These are phyloP conservation scores for Hemibagrus guttatus DNA, from an alignment of 2,797 vertebrate genomes.

Conservation along the genomic window DNA sequence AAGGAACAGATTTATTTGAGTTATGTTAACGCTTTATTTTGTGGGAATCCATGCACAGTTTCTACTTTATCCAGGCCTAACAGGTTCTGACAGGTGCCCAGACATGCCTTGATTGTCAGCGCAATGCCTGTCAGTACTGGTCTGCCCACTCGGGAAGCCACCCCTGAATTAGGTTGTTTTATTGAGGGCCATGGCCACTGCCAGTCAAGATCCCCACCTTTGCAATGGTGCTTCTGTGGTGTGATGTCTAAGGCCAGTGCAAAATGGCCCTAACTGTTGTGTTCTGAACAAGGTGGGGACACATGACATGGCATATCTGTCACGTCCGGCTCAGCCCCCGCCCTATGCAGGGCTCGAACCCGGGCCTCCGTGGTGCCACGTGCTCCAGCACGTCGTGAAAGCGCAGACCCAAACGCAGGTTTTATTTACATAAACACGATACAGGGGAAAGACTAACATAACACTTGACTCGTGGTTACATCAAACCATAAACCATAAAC, in stretches of 20 bases:
- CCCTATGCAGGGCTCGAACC: too few species aligned
- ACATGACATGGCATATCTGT: background rate
- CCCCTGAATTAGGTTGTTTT: conserved; percentile 46
- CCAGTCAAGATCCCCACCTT: conserved; percentile 52
- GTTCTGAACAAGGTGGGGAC: conserved; percentile 17
- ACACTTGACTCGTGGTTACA: too few species aligned
- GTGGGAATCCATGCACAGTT: conserved; percentile 30
- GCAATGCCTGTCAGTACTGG: conserved; percentile 53
- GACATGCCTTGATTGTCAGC: conserved; percentile 57
- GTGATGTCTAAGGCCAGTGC: conserved; percentile 48
- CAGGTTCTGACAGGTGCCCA: conserved; percentile 59
- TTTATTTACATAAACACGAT: too few species aligned
- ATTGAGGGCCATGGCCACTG: conserved; percentile 43
- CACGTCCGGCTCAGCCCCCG: too few species aligned
- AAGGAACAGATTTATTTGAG: background rate
- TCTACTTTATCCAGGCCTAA: conserved; percentile 45
- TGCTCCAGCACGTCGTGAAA: too few species aligned
- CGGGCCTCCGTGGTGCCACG: too few species aligned
- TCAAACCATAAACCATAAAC: too few species aligned
- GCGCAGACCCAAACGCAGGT: too few species aligned
- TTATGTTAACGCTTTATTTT: background rate
- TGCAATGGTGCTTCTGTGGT: conserved; percentile 33
- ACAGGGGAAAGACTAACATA: too few species aligned
- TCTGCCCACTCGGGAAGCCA: conserved; percentile 48
- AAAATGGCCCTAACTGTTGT: conserved; percentile 40